phyloP scores from a whole-genome alignment of 2,888 invertebrate species.

The Mimachlamys varia region DNA sequence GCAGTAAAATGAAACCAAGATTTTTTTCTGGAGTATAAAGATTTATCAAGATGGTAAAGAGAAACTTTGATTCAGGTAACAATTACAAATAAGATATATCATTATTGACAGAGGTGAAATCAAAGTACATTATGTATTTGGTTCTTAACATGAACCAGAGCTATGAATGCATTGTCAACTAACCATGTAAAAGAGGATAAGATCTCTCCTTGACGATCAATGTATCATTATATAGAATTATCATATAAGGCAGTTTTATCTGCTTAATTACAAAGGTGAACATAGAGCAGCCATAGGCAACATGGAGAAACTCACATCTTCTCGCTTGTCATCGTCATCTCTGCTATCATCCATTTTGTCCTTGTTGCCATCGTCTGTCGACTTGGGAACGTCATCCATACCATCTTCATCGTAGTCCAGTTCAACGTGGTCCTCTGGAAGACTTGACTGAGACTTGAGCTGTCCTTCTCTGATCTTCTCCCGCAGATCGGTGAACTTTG shows the following conservation, averaged over 20 bases:
- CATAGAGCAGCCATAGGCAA: neutral
- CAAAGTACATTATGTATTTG: too few relatives aligned
- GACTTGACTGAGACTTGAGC: constrained; percentile 61
- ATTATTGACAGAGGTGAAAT: too few relatives aligned
- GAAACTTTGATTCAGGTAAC: too few relatives aligned
- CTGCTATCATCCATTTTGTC: constrained; percentile 65
- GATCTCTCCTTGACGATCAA: too few relatives aligned
- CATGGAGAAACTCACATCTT: constrained; percentile 50
- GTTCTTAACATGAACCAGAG: too few relatives aligned
- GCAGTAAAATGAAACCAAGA: neutral
- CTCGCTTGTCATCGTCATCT: constrained; percentile 58
- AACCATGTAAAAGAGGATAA: too few relatives aligned
- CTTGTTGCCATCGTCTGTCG: constrained; percentile 62
- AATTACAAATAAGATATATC: too few relatives aligned
- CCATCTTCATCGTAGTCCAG: constrained; percentile 81
- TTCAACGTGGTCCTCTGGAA: constrained; percentile 80
- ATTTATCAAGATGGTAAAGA: too few relatives aligned
- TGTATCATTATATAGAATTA: too few relatives aligned
- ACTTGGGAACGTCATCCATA: constrained; percentile 64
- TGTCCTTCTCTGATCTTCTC: constrained; percentile 61
- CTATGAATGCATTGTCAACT: too few relatives aligned
- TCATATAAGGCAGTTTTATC: too few relatives aligned
- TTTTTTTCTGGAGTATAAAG: neutral
- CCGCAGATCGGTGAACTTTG: constrained; percentile 46
- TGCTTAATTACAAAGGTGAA: too few relatives aligned